These are phyloP conservation scores for Microcebus murinus DNA, from an alignment of 2,113 vertebrate species.

Conservation along the genomic window DNA sequence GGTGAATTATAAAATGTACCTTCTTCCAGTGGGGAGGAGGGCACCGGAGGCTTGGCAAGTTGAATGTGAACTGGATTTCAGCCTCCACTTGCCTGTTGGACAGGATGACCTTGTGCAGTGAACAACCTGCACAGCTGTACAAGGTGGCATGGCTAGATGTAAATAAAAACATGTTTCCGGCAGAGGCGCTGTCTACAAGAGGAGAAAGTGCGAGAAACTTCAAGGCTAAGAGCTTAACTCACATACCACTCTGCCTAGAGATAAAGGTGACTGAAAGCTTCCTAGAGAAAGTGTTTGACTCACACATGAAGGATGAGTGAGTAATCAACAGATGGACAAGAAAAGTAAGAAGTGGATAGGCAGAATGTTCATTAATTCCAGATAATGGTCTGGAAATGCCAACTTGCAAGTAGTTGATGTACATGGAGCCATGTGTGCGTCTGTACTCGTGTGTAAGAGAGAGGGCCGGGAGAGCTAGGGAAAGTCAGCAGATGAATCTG, in stretches of 20 bases:
- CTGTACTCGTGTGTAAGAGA: neutral
- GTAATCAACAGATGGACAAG: slow-evolving; percentile 20
- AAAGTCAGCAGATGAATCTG: neutral
- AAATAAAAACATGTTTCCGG: neutral
- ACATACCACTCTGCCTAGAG: neutral
- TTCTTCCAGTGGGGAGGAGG: neutral
- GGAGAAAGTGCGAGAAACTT: neutral
- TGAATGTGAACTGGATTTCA: neutral
- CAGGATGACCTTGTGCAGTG: neutral
- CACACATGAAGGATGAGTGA: neutral
- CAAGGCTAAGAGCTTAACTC: neutral
- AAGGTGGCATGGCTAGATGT: neutral
- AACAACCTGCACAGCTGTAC: neutral
- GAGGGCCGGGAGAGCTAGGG: accelerated
- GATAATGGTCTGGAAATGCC: slow-evolving; percentile 1
- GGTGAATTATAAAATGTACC: neutral
- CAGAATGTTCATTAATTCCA: slow-evolving; percentile 6
- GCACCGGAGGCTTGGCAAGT: neutral
- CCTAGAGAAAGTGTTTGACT: neutral
- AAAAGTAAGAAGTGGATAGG: neutral
- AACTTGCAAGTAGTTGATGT: neutral
- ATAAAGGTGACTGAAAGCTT: neutral
- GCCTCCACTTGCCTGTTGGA: neutral
- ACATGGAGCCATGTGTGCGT: neutral
- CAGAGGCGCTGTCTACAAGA: neutral